Evolutionary conservation across 2,113 vertebrate species (phyloP).

Genomic region (Lophotis ruficrista): DNA sequence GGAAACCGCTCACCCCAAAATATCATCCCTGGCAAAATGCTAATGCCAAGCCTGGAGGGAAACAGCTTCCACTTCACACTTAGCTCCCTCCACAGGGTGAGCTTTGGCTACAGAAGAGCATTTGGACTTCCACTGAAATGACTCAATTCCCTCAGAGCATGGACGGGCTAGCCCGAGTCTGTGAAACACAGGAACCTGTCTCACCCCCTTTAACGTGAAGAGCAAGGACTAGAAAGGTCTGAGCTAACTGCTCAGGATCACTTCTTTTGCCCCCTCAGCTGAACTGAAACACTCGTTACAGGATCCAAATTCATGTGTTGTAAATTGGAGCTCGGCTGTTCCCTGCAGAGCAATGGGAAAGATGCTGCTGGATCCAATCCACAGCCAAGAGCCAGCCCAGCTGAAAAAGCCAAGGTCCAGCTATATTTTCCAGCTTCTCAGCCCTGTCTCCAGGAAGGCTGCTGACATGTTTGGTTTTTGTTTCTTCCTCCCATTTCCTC

Average conservation of each 20-base stretch:
- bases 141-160: neutral
- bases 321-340: neutral
- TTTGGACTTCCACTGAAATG: neutral
- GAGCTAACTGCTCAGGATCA: neutral
- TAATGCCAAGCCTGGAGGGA: neutral
- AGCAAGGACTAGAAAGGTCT: neutral
- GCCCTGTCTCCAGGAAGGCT: constrained; percentile 68
- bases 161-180: rapidly evolving
- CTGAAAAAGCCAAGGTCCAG: neutral
- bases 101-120: neutral
- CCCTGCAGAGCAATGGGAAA: neutral
- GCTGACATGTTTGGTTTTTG: constrained; percentile 10
- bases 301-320: neutral
- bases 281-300: neutral
- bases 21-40: rapidly evolving
- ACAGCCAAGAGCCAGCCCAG: neutral
- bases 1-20: neutral
- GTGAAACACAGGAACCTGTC: neutral
- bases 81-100: neutral
- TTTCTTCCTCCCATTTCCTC: constrained; percentile 54
- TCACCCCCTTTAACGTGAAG: neutral
- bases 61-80: neutral
- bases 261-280: neutral
- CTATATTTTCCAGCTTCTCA: constrained; percentile 61
- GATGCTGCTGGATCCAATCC: neutral